A percentile compares a stretch with the other conserved stretches of the same genome.
phyloP scores from a whole-genome alignment of 2,888 invertebrate genomes.

The Galerucella pusilla region DNA sequence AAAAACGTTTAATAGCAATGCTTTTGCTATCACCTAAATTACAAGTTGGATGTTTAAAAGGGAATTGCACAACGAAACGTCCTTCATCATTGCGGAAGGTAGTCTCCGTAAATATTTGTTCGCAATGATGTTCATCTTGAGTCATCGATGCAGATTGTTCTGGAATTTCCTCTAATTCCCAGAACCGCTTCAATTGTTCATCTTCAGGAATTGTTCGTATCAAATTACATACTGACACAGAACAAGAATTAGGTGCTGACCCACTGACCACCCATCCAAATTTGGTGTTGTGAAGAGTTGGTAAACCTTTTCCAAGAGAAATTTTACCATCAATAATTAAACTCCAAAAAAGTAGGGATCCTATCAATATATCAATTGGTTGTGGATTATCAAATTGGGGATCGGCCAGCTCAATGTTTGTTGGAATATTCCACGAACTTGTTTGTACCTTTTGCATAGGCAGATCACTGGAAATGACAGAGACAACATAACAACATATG shows the following conservation, averaged over 20 bases:
- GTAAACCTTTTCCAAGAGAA: not conserved
- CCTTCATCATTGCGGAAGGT: no score
- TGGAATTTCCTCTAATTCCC: slow-evolving; percentile 13
- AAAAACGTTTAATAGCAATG: not conserved
- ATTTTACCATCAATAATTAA: slow-evolving; percentile 19
- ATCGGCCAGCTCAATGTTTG: slow-evolving; percentile 29
- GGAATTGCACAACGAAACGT: no score
- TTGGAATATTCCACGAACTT: slow-evolving; percentile 15
- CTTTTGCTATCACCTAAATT: no score
- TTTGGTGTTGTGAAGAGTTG: slow-evolving; percentile 1
- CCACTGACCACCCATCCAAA: not conserved
- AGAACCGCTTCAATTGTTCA: slow-evolving; percentile 15
- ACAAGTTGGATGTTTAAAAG: no score
- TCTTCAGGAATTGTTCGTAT: not conserved
- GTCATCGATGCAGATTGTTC: not conserved
- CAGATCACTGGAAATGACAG: not conserved
- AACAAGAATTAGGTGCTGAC: not conserved
- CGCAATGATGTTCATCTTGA: slow-evolving; percentile 17
- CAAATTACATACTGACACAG: not conserved
- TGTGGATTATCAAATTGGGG: slow-evolving; percentile 13
- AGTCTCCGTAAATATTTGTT: not conserved
- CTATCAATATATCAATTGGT: slow-evolving; percentile 24
- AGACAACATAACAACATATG: not conserved
- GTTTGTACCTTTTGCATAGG: not conserved
- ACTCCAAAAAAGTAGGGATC: slow-evolving; percentile 25